These are phyloP conservation scores for Watsonalla binaria DNA, from an alignment of 2,888 invertebrate species.

Conservation along the genomic window DNA sequence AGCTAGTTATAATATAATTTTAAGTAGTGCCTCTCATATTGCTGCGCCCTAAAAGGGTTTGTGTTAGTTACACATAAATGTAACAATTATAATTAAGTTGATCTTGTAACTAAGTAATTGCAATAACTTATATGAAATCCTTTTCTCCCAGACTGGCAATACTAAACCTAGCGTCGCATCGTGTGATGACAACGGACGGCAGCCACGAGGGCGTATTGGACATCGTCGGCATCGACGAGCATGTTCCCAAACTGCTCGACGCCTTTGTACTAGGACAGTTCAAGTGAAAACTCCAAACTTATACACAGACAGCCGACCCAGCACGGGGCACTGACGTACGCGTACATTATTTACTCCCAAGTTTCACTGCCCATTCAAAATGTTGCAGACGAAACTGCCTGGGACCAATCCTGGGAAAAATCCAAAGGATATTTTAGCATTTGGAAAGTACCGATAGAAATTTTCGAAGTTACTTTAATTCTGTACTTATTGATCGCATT, in stretches of 20 bases:
- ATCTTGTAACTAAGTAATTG: background rate
- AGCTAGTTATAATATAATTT: too few species aligned
- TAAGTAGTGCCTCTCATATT: too few species aligned
- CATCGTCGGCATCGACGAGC: conserved; percentile 81
- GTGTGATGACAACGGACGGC: conserved; percentile 66
- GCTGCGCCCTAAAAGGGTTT: too few species aligned
- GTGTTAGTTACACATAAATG: too few species aligned
- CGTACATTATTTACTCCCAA: too few species aligned
- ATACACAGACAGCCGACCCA: background rate
- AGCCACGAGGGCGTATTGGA: conserved; percentile 77
- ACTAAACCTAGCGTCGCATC: conserved; percentile 77
- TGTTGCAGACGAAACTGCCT: background rate
- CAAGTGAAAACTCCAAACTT: conserved; percentile 36
- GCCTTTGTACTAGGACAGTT: conserved; percentile 80
- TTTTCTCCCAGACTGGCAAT: conserved; percentile 73
- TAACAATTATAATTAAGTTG: too few species aligned
- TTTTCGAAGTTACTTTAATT: too few species aligned
- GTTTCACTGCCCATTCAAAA: too few species aligned
- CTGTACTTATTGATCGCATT: too few species aligned
- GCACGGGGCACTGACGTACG: conserved; percentile 5
- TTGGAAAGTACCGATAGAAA: too few species aligned
- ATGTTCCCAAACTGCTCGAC: conserved; percentile 80
- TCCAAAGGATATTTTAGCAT: too few species aligned
- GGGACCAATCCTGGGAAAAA: too few species aligned
- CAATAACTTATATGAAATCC: background rate